Evolutionary conservation across 2,888 invertebrate species (phyloP).

Genomic region (Ophion slaviceki): DNA sequence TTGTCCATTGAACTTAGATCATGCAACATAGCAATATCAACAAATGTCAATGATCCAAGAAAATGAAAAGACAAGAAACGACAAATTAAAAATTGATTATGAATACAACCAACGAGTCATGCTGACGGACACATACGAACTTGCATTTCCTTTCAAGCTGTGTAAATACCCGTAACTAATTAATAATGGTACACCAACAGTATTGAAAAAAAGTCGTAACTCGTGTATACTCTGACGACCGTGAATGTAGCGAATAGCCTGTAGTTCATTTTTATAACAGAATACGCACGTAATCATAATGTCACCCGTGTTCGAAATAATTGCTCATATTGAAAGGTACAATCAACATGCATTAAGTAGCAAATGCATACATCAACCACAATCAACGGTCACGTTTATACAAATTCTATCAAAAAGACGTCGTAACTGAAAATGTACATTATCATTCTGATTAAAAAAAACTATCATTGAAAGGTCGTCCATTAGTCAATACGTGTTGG

Average conservation of each 20-base stretch:
- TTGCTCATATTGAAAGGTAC: background rate
- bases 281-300: background rate
- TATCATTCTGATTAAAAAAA: background rate
- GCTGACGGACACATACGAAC: constrained; percentile 16
- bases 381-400: background rate
- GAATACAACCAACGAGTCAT: constrained; percentile 34
- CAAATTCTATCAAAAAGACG: background rate
- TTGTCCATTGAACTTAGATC: too few species aligned
- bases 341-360: background rate
- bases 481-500: background rate
- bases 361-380: background rate
- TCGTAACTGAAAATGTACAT: too few species aligned
- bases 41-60: background rate
- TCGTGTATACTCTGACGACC: background rate
- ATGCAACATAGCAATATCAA: background rate
- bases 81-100: background rate
- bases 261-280: background rate
- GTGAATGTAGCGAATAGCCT: background rate
- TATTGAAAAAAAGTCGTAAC: constrained; percentile 5
- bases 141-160: background rate
- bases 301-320: background rate
- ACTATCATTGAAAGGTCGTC: background rate
- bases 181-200: constrained; percentile 30
- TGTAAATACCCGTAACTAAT: constrained; percentile 23
- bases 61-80: background rate